Evolutionary conservation across 2,888 invertebrate genomes (phyloP), one percentile per base, ranked within the genome.

Genomic region (Abrostola triplasia): DNA sequence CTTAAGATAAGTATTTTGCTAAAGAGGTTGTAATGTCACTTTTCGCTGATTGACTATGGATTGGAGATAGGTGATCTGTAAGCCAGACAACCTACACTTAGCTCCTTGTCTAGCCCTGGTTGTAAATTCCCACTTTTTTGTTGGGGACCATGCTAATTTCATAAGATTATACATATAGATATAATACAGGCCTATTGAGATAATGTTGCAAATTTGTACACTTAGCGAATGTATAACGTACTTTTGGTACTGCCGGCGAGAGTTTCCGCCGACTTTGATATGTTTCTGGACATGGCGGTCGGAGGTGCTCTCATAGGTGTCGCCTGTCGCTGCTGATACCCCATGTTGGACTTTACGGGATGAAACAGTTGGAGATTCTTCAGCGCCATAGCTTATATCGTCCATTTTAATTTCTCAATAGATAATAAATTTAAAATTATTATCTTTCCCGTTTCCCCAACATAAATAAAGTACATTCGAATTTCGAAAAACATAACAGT

Each of bases 201-300:
- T n/a, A 24, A 4, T 24, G 24, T 24, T 24, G 24, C 24, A 2
- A 13, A 1, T 6, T 12, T 8, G 0, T 5, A 44, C 0, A 7
- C 7, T 8, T 5, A 9, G 13, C 8, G 8, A 9, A 13, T 7
- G 2, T 9, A 56, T 12, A 5, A 61, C 57, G 59, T 40, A 69
- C 86, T 84, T 84, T 88, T 90, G 5, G 86, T 84, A 44, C 86
- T 86, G 7, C 89, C 91, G 11, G 86, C 87, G 24, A 95, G 82
- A 5, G 91, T 90, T 70, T 95, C 95, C 58, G 95, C 95, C 40
- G 94, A 93, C 66, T 87, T 92, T 2, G 94, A 94, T 11, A 94
- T 86, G 65, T 77, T 90, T 65, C 91, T 89, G 0, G 92, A 90
- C 5, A 93, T 73, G 5, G 91, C 88, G 0, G 89, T 84, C 0